Conservation (phyloP, 92 coral and sea anemone species). For the Epizoanthus ramosus region DNA sequence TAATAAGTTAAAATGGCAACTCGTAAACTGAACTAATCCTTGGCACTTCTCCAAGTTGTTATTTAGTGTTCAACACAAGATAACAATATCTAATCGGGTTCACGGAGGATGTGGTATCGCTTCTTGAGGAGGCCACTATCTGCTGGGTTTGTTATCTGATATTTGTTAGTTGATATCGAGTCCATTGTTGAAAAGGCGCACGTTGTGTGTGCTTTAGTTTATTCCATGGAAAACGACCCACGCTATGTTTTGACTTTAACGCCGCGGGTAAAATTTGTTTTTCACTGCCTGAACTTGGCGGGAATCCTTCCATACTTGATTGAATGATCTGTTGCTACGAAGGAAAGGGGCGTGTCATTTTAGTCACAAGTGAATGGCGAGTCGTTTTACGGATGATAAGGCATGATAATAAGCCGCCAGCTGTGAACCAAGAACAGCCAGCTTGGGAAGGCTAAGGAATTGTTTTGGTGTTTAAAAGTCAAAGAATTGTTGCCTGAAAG, state of each 20-base stretch:
- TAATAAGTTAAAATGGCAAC: too few relatives aligned
- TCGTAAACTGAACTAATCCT: too few relatives aligned
- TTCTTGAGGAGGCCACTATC: conserved; percentile 3
- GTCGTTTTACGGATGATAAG: conserved; percentile 7
- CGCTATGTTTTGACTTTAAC: neutral
- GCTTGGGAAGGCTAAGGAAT: neutral
- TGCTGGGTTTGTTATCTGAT: neutral
- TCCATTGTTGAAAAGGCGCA: neutral
- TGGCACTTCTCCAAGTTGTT: too few relatives aligned
- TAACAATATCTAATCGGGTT: too few relatives aligned
- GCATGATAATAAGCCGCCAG: neutral
- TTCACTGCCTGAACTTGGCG: neutral
- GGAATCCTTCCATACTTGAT: conserved; percentile 13
- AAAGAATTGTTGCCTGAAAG: neutral
- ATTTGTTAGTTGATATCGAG: neutral
- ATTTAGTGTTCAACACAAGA: too few relatives aligned
- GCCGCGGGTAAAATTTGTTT: conserved; percentile 20
- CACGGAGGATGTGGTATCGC: neutral
- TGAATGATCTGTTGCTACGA: neutral
- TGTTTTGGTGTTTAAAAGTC: neutral
- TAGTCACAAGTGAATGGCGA: neutral
- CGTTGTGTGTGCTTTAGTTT: neutral
- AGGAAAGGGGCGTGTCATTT: neutral
- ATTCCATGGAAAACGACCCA: neutral
- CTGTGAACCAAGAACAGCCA: neutral